Conservation (phyloP, 92 coral and sea anemone genomes). For the Zoanthus sociatus region DNA sequence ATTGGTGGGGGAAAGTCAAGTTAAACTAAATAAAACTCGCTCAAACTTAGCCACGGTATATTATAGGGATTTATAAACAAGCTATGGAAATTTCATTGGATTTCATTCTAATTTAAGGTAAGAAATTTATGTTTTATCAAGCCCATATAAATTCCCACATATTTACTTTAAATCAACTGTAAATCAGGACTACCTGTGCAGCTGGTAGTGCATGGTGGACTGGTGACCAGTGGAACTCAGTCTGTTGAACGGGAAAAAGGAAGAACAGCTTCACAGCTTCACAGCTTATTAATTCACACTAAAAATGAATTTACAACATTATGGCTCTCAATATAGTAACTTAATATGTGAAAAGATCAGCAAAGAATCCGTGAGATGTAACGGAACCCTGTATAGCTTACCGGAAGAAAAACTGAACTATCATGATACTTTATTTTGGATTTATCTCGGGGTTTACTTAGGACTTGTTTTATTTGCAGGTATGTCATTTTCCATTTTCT, state of each 20-base stretch:
- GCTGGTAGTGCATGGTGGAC: background rate
- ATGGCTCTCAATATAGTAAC: background rate
- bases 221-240: background rate
- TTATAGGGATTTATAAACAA: no score
- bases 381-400: slow-evolving; percentile 64
- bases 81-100: no score
- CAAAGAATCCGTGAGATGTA: slow-evolving; percentile 62
- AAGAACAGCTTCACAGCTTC: no score
- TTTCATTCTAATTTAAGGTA: no score
- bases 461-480: slow-evolving; percentile 94
- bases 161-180: no score
- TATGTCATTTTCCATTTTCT: background rate
- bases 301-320: slow-evolving; percentile 13
- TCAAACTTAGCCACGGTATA: no score
- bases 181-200: no score
- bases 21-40: no score
- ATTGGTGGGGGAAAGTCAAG: no score
- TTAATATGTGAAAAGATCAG: slow-evolving; percentile 46
- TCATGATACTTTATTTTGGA: slow-evolving; percentile 81
- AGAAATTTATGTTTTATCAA: no score
- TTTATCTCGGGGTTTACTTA: slow-evolving; percentile 84
- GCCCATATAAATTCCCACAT: no score
- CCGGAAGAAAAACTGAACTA: slow-evolving; percentile 75
- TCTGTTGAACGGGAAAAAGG: background rate
- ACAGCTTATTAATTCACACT: background rate